A percentile compares a stretch with the other conserved stretches of the same genome.
Conservation (phyloP, 2,797 vertebrate genomes). For the Poecilia gillii region DNA sequence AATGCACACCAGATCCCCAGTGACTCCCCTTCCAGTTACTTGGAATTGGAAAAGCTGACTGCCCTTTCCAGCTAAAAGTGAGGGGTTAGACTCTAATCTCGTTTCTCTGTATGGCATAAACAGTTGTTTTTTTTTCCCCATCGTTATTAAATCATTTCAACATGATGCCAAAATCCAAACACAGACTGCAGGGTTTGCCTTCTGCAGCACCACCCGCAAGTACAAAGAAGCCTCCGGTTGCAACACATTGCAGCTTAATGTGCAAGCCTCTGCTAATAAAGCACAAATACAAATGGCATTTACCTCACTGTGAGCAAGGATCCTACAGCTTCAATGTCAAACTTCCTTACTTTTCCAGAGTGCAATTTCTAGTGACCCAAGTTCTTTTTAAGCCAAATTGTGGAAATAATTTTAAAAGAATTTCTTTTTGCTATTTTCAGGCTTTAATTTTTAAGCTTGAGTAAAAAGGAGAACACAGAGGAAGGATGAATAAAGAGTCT, state of each 20-base stretch:
- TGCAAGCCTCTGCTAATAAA: conserved; percentile 44
- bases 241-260: conserved; percentile 49
- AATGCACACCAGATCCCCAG: not conserved
- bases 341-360: not conserved
- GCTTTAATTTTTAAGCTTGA: not conserved
- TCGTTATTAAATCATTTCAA: conserved; percentile 53
- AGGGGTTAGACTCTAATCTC: conserved; percentile 13
- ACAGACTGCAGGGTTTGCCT: conserved; percentile 45
- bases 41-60: not conserved
- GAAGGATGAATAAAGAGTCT: not conserved
- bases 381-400: not conserved
- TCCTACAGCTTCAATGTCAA: not conserved
- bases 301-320: conserved; percentile 11
- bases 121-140: conserved; percentile 11
- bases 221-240: conserved; percentile 70
- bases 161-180: conserved; percentile 37
- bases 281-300: conserved; percentile 22
- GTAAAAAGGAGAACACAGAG: not conserved
- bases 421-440: not conserved
- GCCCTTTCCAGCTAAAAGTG: not conserved
- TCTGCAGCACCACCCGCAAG: conserved; percentile 54
- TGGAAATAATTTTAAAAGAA: not conserved
- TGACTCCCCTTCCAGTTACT: not conserved
- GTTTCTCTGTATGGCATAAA: conserved; percentile 7
- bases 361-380: not conserved